Evolutionary conservation across 53 echinoderm and acorn worm genomes (phyloP), one percentile per base, ranked within the genome.

Genomic region (Arbacia lixula): DNA sequence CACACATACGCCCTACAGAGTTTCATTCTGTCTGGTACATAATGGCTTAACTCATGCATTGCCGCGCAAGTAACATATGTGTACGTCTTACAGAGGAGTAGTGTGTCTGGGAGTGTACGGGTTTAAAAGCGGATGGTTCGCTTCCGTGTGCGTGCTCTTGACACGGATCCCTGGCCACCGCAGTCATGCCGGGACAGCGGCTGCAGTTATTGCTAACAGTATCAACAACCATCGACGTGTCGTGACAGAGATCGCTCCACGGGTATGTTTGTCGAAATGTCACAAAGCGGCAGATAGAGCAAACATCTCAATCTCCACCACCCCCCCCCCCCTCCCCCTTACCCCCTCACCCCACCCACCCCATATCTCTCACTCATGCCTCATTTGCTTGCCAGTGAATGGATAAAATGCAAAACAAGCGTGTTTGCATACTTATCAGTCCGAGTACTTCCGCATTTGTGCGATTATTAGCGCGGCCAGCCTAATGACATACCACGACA

Each of bases 371-470:
- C n/a, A n/a, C n/a, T n/a, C n/a, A n/a, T n/a, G n/a, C n/a, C n/a
- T n/a, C n/a, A n/a, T n/a, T n/a, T n/a, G n/a, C n/a, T n/a, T n/a
- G n/a, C n/a, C n/a, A n/a, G n/a, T n/a, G n/a, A n/a, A 5, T 5
- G 57, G 14, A 46, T 14, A 46, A 8, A 46, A 42, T 52, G 29
- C 32, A 77, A 77, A 77, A 77, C 77, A 77, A 77, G 77, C 77
- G 56, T 77, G 77, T 77, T 77, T 77, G 77, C 77, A 56, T 77
- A 54, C 77, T 77, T 77, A 77, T 77, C 77, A 37, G 41, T 16
- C 77, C 38, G 38, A 77, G 77, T 77, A 77, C 77, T 77, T 77
- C 77, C 77, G 77, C 77, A 77, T 77, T 53, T 77, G 19, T 37
- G 58, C 54, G 77, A 77, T 77, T 77, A 58, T 77, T 39, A 77